A percentile compares a stretch with the other conserved stretches of the same genome.
Conservation (phyloP, 1,140 invertebrate species). For the Ganaspis sp. region DNA sequence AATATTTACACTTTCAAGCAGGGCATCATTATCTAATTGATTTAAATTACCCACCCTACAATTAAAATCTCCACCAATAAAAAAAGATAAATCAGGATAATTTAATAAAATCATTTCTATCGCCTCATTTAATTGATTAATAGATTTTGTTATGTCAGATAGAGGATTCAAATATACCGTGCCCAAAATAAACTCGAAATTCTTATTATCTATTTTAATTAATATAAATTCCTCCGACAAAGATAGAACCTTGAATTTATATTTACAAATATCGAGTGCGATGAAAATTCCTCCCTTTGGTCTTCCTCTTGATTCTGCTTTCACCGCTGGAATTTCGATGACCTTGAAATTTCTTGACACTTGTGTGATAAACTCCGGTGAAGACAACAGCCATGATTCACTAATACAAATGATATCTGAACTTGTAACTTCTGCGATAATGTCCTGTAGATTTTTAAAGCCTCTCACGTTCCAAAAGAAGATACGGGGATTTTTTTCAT, state of each 20-base stretch:
- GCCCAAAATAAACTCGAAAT: neutral
- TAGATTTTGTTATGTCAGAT: slow-evolving; percentile 6
- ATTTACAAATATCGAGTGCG: neutral
- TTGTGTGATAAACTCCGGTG: neutral
- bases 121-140: neutral
- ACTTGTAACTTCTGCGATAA: neutral
- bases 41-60: neutral
- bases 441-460: neutral
- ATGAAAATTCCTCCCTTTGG: neutral
- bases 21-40: neutral
- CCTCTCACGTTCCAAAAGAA: neutral
- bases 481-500: neutral
- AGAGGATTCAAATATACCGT: neutral
- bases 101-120: neutral
- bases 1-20: neutral
- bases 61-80: neutral
- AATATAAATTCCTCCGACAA: neutral
- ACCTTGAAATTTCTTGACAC: neutral
- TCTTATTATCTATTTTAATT: neutral
- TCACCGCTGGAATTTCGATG: neutral
- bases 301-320: neutral
- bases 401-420: neutral
- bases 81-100: neutral
- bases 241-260: neutral
- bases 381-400: neutral